A percentile compares a stretch with the other conserved stretches of the same genome.
These are phyloP conservation scores for Tetrao urogallus DNA, from an alignment of 2,113 vertebrate species.

Conservation along the genomic window DNA sequence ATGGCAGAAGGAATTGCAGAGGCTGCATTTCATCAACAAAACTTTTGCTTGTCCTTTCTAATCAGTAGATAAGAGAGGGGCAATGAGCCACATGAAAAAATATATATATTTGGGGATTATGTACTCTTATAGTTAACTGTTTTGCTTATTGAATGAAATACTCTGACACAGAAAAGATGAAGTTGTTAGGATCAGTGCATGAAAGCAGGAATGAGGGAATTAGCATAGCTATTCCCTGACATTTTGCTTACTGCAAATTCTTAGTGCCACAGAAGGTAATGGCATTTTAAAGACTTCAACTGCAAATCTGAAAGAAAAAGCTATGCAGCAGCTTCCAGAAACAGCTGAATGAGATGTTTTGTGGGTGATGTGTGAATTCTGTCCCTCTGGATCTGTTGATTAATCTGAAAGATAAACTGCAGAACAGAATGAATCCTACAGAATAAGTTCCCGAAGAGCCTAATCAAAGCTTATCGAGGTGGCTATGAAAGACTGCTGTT, in stretches of 20 bases:
- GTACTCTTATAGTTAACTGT: not conserved
- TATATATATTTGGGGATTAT: not conserved
- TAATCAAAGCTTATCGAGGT: not conserved
- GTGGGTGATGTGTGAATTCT: constrained; percentile 20
- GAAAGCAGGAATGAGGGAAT: not conserved
- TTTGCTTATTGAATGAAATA: constrained; percentile 15
- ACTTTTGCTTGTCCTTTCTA: not conserved
- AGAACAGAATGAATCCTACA: not conserved
- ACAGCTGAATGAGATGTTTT: constrained; percentile 26
- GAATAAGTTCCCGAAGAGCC: not conserved
- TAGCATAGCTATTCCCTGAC: not conserved
- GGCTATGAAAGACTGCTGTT: not conserved
- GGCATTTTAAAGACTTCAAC: constrained; percentile 39
- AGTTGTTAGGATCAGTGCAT: not conserved
- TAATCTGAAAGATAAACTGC: constrained; percentile 21
- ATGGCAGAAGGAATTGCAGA: not conserved
- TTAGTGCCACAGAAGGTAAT: constrained; percentile 19
- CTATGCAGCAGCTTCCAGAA: constrained; percentile 2
- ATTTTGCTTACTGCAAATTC: constrained; percentile 46
- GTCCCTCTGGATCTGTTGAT: not conserved
- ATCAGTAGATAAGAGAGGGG: not conserved
- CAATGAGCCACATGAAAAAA: not conserved
- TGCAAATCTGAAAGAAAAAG: constrained; percentile 12
- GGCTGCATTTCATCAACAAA: not conserved
- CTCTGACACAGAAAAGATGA: not conserved